Evolutionary conservation across 2,888 invertebrate species (phyloP).

Genomic region (Agrochola macilenta): DNA sequence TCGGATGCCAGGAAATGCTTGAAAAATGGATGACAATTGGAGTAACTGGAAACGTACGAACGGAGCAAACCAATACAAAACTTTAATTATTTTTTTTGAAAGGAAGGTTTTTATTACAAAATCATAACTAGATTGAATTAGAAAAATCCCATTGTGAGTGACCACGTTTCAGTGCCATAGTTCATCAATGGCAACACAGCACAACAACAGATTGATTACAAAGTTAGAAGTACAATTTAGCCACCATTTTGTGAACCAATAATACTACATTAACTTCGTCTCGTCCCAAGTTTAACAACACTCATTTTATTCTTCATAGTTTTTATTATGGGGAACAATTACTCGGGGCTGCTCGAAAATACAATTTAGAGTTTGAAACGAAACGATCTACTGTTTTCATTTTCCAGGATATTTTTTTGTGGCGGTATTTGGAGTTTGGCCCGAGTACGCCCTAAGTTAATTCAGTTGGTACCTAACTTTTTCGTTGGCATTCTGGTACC

Average conservation of each 20-base stretch:
- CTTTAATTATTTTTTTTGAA: no score
- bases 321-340: constrained; percentile 31
- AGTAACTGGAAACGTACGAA: no score
- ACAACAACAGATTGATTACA: background rate
- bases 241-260: background rate
- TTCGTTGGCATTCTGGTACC: no score
- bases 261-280: constrained; percentile 21
- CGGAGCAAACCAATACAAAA: no score
- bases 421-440: background rate
- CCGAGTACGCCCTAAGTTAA: background rate
- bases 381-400: background rate
- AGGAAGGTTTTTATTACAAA: background rate
- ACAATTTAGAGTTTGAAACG: constrained; percentile 24
- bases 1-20: no score
- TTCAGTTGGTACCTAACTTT: no score
- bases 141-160: background rate
- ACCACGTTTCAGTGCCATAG: no score
- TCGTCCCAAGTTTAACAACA: background rate
- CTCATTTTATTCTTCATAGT: constrained; percentile 27
- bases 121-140: background rate
- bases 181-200: no score
- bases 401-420: constrained; percentile 1
- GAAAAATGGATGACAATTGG: no score
- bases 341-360: constrained; percentile 20
- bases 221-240: background rate